Evolutionary conservation across 2,888 invertebrate species (phyloP).

Genomic region (Troides helena): DNA sequence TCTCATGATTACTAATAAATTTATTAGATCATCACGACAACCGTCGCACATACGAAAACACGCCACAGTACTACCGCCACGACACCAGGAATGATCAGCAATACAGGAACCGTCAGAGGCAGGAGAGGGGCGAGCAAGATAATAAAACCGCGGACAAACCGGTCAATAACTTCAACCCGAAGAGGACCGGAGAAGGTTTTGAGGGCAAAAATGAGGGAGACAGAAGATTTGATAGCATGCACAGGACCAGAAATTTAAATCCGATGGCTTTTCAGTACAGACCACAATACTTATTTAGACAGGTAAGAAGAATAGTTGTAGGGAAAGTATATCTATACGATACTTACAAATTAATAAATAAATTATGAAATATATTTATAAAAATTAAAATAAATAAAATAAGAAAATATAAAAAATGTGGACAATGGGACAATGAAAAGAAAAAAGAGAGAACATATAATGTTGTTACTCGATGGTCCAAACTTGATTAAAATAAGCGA

Average conservation of each 20-base stretch:
- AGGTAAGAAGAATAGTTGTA: slow-evolving; percentile 40
- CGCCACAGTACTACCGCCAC: slow-evolving; percentile 29
- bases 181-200: background rate
- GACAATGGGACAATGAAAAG: too few relatives aligned
- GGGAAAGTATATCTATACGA: background rate
- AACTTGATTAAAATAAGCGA: too few relatives aligned
- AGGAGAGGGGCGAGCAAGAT: slow-evolving; percentile 17
- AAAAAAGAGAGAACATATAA: too few relatives aligned
- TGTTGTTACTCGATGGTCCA: too few relatives aligned
- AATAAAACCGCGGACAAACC: slow-evolving; percentile 12
- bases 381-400: background rate
- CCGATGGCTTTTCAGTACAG: slow-evolving; percentile 41
- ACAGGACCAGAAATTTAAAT: slow-evolving; percentile 22
- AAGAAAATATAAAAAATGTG: too few relatives aligned
- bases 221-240: slow-evolving; percentile 18
- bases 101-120: slow-evolving; percentile 16
- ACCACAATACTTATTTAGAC: slow-evolving; percentile 54
- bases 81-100: slow-evolving; percentile 18
- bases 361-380: background rate
- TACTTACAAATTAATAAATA: background rate
- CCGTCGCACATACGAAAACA: slow-evolving; percentile 38
- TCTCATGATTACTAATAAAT: background rate
- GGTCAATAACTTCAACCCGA: background rate
- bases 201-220: slow-evolving; percentile 14
- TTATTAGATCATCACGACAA: slow-evolving; percentile 35